Evolutionary conservation across 1,140 invertebrate species (phyloP), one percentile per base, ranked within the genome.

Genomic region (Amyelois transitella): DNA sequence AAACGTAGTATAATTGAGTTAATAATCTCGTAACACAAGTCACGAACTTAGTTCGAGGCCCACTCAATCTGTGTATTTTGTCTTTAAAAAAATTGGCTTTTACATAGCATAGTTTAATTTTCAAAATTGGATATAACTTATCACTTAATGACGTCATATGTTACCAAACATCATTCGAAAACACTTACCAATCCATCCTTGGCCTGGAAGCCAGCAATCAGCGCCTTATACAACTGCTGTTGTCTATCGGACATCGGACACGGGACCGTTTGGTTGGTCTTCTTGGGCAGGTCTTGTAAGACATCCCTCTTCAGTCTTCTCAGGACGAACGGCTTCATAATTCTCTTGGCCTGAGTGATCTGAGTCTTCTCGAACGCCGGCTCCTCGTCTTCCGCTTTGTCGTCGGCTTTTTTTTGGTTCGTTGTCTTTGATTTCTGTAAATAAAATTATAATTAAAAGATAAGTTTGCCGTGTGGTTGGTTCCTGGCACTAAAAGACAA

Each of bases 281-380:
- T 98, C 66, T 91, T 88, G 0, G 97, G 97, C 64, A 96, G 77
- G 80, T 95, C 93, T 48, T 91, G 90, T 0, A 99, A 89, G 0
- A 99, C 97, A 67, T 97, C 93, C 19, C 89, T 78, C 81, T 99
- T 99, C 3, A 99, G 88, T 56, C 98, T 89, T n/a, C 98, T 88
- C 19, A 99, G 88, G 6, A 99, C 93, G 86, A 99, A 99, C 0
- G 98, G 98, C 75, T 95, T 95, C 95, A 99, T 98, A 60, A 99
- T 98, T 56, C 93, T 88, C 76, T 99, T 98, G 0, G 97, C 97
- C 75, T 98, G 96, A 50, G 93, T 93, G 17, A 98, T 94, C 84
- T 97, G 94, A 55, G 96, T 94, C 69, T 93, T 91, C 77, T 98
- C 96, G 86, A 97, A 98, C 12, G 91, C 82, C n/a, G 93, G 92